Evolutionary conservation across 2,797 vertebrate species (phyloP), one percentile per base, ranked within the genome.

Genomic region (Sebastes kiyomatsui): DNA sequence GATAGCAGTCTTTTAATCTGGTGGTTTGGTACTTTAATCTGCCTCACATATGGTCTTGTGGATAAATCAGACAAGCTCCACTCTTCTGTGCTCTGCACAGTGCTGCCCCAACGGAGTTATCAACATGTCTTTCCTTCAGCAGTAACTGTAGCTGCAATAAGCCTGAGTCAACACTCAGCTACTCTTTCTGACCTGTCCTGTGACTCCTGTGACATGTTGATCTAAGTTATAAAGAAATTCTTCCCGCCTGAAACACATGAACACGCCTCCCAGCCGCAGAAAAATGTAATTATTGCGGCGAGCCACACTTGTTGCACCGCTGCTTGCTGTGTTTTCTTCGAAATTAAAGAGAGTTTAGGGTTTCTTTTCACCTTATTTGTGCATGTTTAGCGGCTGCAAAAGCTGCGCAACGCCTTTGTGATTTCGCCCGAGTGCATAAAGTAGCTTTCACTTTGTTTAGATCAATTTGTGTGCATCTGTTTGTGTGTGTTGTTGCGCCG

Each of bases 1-100:
- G 56, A 84, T 80, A 69, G 82, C 80, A 72, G 76, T 73, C 86
- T 88, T 83, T 92, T 95, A 94, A 95, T 95, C 93, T 92, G 85
- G 52, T 25, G 60, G 82, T 86, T 85, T 87, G 76, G 65, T 81
- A 25, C 86, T 91, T 90, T 95, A 95, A 95, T 95, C 94, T 94
- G 76, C 58, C 67, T 81, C 84, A 79, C 94, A 95, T 94, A 94
- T 94, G 95, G 90, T 91, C 84, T 58, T 73, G 66, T 80, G 89
- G 88, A 93, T 93, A 84, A 93, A 94, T 88, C 84, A 79, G 81
- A 88, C 84, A 75, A 82, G 81, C 84, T 72, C 46, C 30, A 32
- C 68, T 85, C 76, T 62, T 20, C 46, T n/a, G 18, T 52, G 77
- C 82, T 66, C 66, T 55, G 56, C 82, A 80, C 61, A 83, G 33